phyloP scores from a whole-genome alignment of 2,888 invertebrate species.

The Rhimphoctona megacephalus region DNA sequence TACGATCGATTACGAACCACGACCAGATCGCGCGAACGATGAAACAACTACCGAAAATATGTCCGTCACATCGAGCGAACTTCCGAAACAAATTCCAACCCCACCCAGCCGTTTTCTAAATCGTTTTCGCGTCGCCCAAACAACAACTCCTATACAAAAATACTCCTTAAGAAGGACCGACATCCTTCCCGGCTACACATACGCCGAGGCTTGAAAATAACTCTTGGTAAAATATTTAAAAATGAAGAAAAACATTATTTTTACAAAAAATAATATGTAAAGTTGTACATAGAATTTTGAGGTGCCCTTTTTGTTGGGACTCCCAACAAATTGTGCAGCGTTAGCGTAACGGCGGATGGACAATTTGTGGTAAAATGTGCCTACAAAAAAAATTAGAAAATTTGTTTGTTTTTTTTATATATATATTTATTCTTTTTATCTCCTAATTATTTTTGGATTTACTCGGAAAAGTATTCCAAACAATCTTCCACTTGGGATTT shows the following conservation, averaged over 20 bases:
- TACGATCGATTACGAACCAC: slow-evolving; percentile 54
- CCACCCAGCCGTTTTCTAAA: slow-evolving; percentile 80
- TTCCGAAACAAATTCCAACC: slow-evolving; percentile 84
- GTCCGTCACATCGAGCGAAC: slow-evolving; percentile 83
- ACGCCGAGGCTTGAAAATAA: slow-evolving; percentile 71
- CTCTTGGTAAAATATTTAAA: neutral
- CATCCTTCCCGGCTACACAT: slow-evolving; percentile 76
- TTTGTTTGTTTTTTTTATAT: neutral
- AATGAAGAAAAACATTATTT: neutral
- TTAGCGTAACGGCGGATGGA: neutral
- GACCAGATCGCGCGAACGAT: slow-evolving; percentile 65
- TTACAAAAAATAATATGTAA: slow-evolving; percentile 18
- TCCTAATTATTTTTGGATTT: neutral
- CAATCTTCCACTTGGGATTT: neutral
- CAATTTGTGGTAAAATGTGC: neutral
- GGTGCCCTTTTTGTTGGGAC: neutral
- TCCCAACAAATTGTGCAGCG: neutral
- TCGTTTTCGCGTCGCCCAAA: slow-evolving; percentile 76
- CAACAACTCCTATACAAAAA: slow-evolving; percentile 82
- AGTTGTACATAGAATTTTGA: slow-evolving; percentile 31
- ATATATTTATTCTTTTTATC: neutral
- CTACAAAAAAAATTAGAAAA: neutral
- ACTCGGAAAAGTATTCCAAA: neutral
- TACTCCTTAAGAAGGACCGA: slow-evolving; percentile 76
- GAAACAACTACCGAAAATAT: slow-evolving; percentile 79